These are phyloP conservation scores for Aquatica leii DNA, from an alignment of 2,888 invertebrate species.

Conservation along the genomic window DNA sequence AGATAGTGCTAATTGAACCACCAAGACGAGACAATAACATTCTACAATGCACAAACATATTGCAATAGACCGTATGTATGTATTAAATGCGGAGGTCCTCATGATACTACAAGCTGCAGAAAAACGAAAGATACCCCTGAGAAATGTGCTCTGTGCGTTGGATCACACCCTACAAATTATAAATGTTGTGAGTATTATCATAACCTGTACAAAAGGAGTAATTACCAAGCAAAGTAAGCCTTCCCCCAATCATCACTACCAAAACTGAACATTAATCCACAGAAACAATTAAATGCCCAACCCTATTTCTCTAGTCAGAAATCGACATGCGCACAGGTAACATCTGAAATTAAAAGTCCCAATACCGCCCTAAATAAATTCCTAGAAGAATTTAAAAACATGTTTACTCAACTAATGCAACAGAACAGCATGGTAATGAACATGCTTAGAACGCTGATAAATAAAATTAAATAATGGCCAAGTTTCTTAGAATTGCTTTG, in stretches of 20 bases:
- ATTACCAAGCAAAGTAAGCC: background rate
- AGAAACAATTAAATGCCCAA: too few species aligned
- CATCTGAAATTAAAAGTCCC: too few species aligned
- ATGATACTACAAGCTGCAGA: too few species aligned
- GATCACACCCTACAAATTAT: background rate
- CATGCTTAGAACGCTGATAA: slow-evolving; percentile 11
- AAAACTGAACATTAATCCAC: background rate
- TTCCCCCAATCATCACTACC: background rate
- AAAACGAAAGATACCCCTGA: background rate
- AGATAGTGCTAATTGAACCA: too few species aligned
- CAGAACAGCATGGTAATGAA: slow-evolving; percentile 19
- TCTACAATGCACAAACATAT: too few species aligned
- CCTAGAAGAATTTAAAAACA: slow-evolving; percentile 17
- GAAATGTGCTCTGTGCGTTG: background rate
- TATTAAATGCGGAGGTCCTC: background rate
- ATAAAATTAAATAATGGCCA: background rate
- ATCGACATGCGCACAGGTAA: too few species aligned
- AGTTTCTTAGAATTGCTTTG: background rate
- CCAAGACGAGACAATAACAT: too few species aligned
- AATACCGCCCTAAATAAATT: slow-evolving; percentile 15
- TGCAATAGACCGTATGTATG: too few species aligned
- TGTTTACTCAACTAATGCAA: slow-evolving; percentile 19
- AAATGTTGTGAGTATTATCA: too few species aligned
- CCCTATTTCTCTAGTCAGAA: too few species aligned
- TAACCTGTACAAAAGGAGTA: too few species aligned